These are phyloP conservation scores for Eumerus sabulonum DNA, from an alignment of 2,888 invertebrate genomes.

Conservation along the genomic window DNA sequence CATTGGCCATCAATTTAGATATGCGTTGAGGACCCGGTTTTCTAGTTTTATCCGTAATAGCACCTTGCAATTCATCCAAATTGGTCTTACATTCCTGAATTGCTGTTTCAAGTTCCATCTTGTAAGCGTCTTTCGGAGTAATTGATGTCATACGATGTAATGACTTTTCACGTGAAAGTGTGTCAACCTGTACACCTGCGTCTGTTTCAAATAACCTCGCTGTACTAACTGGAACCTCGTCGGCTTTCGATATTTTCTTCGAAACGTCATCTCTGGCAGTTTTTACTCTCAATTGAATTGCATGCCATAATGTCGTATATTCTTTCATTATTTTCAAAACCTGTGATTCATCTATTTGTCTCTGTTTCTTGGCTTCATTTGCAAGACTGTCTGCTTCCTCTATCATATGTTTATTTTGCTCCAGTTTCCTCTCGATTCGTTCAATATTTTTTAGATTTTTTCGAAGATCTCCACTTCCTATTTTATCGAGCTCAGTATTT, in stretches of 20 bases:
- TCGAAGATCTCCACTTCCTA: conserved; percentile 78
- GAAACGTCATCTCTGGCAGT: conserved; percentile 79
- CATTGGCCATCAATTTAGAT: conserved; percentile 87
- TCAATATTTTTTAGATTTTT: conserved; percentile 74
- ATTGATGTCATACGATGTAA: conserved; percentile 84
- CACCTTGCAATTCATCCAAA: conserved; percentile 84
- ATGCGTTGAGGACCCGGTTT: conserved; percentile 85
- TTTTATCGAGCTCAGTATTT: conserved; percentile 84
- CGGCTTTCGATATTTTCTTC: conserved; percentile 74
- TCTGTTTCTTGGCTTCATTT: conserved; percentile 82
- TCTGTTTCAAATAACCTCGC: conserved; percentile 88
- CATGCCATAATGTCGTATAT: conserved; percentile 83
- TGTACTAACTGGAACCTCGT: conserved; percentile 85
- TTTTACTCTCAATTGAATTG: conserved; percentile 81
- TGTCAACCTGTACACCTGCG: conserved; percentile 90
- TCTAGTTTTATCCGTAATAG: conserved; percentile 81
- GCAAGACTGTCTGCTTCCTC: conserved; percentile 83
- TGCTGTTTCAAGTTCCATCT: conserved; percentile 87
- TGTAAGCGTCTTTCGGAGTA: conserved; percentile 90
- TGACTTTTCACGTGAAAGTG: conserved; percentile 81
- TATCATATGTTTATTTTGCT: conserved; percentile 80
- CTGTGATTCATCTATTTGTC: conserved; percentile 80
- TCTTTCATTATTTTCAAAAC: conserved; percentile 83
- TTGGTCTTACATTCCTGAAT: conserved; percentile 85
- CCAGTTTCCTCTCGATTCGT: conserved; percentile 81